Evolutionary conservation across 1,140 invertebrate genomes (phyloP), one percentile per base, ranked within the genome.

Genomic region (Heliconius congener): DNA sequence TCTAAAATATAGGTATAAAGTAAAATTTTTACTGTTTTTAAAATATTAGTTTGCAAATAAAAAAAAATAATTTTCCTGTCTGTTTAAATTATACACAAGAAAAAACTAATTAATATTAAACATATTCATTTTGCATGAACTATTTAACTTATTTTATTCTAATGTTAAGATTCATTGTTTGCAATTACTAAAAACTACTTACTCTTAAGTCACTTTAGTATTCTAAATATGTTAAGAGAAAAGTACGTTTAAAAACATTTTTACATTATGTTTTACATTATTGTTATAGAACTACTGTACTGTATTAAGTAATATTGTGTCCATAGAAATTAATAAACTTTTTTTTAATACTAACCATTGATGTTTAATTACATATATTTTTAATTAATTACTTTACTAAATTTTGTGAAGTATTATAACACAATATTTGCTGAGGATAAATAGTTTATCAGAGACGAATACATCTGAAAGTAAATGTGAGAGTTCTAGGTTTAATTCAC

Each of bases 141-240:
- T 57, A 57, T 57, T 66, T 66, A 66, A 23, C n/a, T 57, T 60
- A 60, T 60, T 60, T 60, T 60, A 23, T 9, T 23, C n/a, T 19
- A 23, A 60, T 2, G 8, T 60, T 46, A 23, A 23, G 11, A 60
- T 60, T 52, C 16, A 60, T 60, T 39, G 9, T 55, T 55, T 19
- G n/a, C 27, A 34, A 50, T 60, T 75, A 23, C 19, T 60, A 76
- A 85, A 84, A 90, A 92, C 91, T 92, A 85, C 90, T 90, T 86
- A 88, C 90, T 92, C 91, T 93, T 92, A 88, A 86, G 82, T 86
- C 81, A 83, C 84, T 90, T 90, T 85, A 83, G 84, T 75, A 75
- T 74, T 81, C 86, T 90, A 91, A 91, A 85, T 66, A 66, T 27
- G 82, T 86, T 92, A 92, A 93, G 91, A 90, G 91, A 70, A 88